Percentiles rank a stretch among this genome's conserved stretches.
Conservation (phyloP, 2,797 vertebrate species). For the Acomys russatus region DNA sequence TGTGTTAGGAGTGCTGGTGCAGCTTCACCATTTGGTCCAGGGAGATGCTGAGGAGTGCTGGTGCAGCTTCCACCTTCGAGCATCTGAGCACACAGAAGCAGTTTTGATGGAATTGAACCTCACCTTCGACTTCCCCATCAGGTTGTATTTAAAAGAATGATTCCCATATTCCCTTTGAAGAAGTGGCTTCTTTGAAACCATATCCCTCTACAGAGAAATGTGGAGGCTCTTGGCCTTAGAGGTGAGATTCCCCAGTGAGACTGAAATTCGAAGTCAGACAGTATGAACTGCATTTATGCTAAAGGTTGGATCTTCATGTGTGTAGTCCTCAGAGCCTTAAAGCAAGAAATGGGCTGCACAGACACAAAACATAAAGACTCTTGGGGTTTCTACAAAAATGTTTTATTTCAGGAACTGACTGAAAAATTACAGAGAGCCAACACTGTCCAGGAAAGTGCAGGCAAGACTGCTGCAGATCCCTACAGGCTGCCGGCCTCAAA, state of each 20-base stretch:
- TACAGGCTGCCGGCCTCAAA: not conserved
- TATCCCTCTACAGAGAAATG: slow-evolving; percentile 36
- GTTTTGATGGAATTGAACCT: not conserved
- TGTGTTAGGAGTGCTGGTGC: not conserved
- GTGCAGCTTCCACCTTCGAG: too few species aligned
- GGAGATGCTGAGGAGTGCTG: not conserved
- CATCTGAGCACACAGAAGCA: not conserved
- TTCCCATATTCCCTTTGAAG: slow-evolving; percentile 55
- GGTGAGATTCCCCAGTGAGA: slow-evolving; percentile 48
- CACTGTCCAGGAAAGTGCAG: not conserved
- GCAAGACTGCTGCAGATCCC: not conserved
- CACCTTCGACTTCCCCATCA: not conserved
- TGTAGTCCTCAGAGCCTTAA: not conserved
- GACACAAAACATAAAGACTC: slow-evolving; percentile 46
- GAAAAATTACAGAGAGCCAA: slow-evolving; percentile 12
- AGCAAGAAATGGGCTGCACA: not conserved
- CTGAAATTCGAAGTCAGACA: slow-evolving; percentile 5
- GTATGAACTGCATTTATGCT: slow-evolving; percentile 45
- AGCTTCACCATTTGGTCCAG: not conserved
- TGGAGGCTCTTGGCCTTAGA: not conserved
- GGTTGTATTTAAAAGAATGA: slow-evolving; percentile 32
- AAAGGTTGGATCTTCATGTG: slow-evolving; percentile 37
- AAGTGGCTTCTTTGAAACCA: slow-evolving; percentile 56
- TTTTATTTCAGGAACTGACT: not conserved
- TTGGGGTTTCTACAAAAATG: not conserved